These are phyloP conservation scores for Diloba caeruleocephala DNA, from an alignment of 2,888 invertebrate genomes.

Conservation along the genomic window DNA sequence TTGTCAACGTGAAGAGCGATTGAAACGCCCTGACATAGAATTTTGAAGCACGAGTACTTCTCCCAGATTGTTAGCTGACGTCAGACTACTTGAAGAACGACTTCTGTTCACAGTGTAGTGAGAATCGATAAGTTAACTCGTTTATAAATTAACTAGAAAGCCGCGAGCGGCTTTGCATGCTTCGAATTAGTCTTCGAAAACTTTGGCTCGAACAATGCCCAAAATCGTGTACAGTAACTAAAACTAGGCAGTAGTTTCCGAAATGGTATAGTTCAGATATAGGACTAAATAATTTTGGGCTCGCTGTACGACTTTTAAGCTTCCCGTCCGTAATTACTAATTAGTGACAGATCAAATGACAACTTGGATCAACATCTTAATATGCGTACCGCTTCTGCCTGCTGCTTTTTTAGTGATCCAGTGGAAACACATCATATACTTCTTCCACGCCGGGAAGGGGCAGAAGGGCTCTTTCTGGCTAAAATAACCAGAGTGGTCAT, in stretches of 20 bases:
- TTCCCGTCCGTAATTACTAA: no score
- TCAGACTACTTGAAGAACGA: conserved; percentile 57
- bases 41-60: conserved; percentile 68
- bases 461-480: no score
- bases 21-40: conserved; percentile 69
- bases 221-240: background rate
- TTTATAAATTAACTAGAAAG: conserved; percentile 32
- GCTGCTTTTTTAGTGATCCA: no score
- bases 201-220: conserved; percentile 1
- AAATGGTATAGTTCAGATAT: no score
- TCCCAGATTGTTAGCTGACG: conserved; percentile 70
- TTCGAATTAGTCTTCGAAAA: conserved; percentile 5
- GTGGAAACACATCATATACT: no score
- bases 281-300: no score
- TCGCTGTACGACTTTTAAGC: no score
- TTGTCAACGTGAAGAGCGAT: conserved; percentile 65
- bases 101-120: conserved; percentile 45
- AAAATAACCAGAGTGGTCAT: no score
- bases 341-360: no score
- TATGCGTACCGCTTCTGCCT: no score
- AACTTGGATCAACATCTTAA: no score
- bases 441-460: no score
- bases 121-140: conserved; percentile 37
- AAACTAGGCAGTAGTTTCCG: background rate
- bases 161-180: background rate